Base-by-base conservation (phyloP, 2,888 invertebrate species). In the Thecocarcelia acutangulata region DNA sequence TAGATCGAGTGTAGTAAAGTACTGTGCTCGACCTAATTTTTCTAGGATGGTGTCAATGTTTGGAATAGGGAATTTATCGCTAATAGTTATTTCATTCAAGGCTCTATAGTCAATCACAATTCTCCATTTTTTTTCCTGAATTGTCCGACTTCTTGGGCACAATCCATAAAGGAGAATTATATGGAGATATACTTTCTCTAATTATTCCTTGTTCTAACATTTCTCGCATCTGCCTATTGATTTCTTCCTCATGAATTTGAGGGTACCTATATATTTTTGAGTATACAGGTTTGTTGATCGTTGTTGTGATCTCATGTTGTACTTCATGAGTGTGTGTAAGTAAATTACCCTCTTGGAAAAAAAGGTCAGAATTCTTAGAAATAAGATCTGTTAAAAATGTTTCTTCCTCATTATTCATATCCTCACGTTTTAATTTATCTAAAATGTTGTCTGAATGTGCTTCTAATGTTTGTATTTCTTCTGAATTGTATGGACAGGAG, bases 191-290 rank as follows among this genome's bases (percentile, higher is more conserved):
- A 50, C 50, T 50, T 4, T 50, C 50, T 50, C 2, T 21, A 12
- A 50, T 50, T 21, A 50, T 50, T 13, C 21, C 21, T 21, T 50
- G 50, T 17, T 50, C 21, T 5, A 50, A 21, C 50, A 50, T 50
- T 24, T 50, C 21, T 17, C 21, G 19, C 50, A 50, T 50, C 24
- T 50, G 50, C 19, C 50, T 19, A 12, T 13, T 21, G 9, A 50
- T 50, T 50, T 50, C 50, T 12, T 50, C 50, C 21, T 50, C 50
- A 24, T 50, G 50, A 13, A 50, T 50, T 24, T 50, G 50, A 50
- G 24, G 21, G 5, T 24, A 50, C 12, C 50, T 50, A 21, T 50
- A 50, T 50, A 50, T 50, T 50, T 50, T 21, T 2, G 50, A 50
- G n/a, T n/a, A n/a, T n/a, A n/a, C n/a, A n/a, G n/a, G n/a, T n/a